Percentiles rank a stretch among this genome's conserved stretches.
Evolutionary conservation across 37 sponge, comb jelly and placozoan species (phyloP).

Genomic region (Lycopodina hypogea): DNA sequence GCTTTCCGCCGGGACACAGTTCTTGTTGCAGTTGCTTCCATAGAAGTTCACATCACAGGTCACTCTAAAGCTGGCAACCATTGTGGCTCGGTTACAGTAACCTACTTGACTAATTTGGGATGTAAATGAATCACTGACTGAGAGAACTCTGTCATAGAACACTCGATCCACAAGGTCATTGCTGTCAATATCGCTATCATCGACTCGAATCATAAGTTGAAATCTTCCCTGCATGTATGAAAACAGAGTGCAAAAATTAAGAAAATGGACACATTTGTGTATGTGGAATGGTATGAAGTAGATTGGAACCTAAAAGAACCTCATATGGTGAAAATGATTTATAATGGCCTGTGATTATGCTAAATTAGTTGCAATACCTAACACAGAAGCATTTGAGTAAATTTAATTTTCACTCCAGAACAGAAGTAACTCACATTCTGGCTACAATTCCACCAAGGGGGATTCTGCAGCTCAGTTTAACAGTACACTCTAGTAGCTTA

Average conservation of each 20-base stretch:
- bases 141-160: background rate
- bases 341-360: too few relatives aligned
- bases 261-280: too few relatives aligned
- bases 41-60: constrained; percentile 50
- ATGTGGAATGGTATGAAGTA: too few relatives aligned
- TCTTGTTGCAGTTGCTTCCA: constrained; percentile 26
- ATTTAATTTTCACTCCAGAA: too few relatives aligned
- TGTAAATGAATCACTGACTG: background rate
- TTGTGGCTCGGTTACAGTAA: background rate
- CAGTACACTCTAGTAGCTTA: too few relatives aligned
- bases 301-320: too few relatives aligned
- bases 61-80: background rate
- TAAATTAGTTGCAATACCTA: background rate
- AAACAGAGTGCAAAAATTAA: background rate
- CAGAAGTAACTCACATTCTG: too few relatives aligned
- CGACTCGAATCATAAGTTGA: constrained; percentile 29
- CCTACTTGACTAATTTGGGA: background rate
- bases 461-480: too few relatives aligned
- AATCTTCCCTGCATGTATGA: constrained; percentile 10
- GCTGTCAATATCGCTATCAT: constrained; percentile 35
- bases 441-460: too few relatives aligned
- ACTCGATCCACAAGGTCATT: constrained; percentile 49
- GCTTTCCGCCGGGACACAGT: constrained; percentile 28
- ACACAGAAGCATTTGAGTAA: too few relatives aligned
- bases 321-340: too few relatives aligned